Evolutionary conservation across 2,113 vertebrate species (phyloP).

Genomic region (Typhlomys cinereus): DNA sequence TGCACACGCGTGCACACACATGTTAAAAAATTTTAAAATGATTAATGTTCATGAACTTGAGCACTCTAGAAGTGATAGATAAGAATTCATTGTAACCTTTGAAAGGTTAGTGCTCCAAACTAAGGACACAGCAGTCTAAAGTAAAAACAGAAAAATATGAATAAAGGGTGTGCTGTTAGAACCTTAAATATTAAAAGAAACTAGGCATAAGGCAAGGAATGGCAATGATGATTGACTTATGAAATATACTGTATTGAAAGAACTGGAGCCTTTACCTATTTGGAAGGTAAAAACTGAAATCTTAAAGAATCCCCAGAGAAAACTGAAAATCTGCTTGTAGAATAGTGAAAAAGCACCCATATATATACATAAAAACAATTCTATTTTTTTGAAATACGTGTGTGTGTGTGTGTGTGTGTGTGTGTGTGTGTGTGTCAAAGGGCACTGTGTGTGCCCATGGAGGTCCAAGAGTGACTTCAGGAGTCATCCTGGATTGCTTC

Average conservation of each 20-base stretch:
- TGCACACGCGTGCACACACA: too few species aligned
- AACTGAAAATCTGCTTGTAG: too few species aligned
- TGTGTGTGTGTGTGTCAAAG: too few species aligned
- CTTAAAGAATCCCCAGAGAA: not conserved
- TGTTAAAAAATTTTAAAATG: too few species aligned
- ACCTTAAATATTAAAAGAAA: constrained; percentile 20
- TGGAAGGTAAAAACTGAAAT: not conserved
- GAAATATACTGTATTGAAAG: not conserved
- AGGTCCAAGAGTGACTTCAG: too few species aligned
- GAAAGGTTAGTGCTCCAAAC: not conserved
- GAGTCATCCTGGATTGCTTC: too few species aligned
- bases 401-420: too few species aligned
- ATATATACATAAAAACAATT: too few species aligned
- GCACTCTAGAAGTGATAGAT: not conserved
- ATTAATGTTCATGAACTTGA: too few species aligned
- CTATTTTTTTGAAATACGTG: too few species aligned
- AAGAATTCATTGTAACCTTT: not conserved
- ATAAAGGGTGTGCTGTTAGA: not conserved
- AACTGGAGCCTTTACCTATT: not conserved
- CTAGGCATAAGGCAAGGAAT: not conserved
- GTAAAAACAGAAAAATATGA: not conserved
- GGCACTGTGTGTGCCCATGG: too few species aligned
- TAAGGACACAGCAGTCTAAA: not conserved
- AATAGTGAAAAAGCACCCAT: too few species aligned
- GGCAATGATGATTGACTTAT: not conserved